These are phyloP conservation scores for Sminthurinus aureus DNA, from an alignment of 2,888 invertebrate species.

Conservation along the genomic window DNA sequence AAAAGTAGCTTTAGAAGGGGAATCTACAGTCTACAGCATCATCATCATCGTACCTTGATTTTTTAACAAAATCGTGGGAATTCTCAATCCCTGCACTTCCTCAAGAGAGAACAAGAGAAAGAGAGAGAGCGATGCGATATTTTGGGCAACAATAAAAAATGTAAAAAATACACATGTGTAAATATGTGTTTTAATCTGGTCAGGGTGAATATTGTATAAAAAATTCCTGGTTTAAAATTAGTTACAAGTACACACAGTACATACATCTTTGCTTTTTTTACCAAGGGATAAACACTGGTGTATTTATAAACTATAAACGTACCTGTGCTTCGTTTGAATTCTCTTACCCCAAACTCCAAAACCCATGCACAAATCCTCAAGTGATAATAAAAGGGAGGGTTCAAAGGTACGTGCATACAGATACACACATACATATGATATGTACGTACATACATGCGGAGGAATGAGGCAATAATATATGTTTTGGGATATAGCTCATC, in stretches of 20 bases:
- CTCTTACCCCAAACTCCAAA: not conserved
- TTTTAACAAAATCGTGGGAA: conserved; percentile 39
- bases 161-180: not conserved
- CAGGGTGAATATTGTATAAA: conserved; percentile 35
- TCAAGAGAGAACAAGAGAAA: not conserved
- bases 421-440: not conserved
- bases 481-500: conserved; percentile 1
- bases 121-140: not conserved
- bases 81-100: conserved; percentile 17
- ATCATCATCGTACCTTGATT: not conserved
- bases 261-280: not conserved
- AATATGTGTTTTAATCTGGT: conserved; percentile 2
- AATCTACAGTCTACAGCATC: too few species aligned
- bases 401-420: not conserved
- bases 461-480: not conserved
- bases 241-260: conserved; percentile 21
- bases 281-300: not conserved
- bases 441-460: not conserved
- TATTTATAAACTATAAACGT: not conserved
- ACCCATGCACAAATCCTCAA: conserved; percentile 3
- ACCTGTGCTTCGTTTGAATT: not conserved
- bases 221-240: conserved; percentile 38
- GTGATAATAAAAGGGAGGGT: not conserved
- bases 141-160: not conserved
- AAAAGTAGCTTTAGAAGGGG: not conserved